Evolutionary conservation across 1,140 invertebrate species (phyloP).

Genomic region (Drosophila kanapiae): DNA sequence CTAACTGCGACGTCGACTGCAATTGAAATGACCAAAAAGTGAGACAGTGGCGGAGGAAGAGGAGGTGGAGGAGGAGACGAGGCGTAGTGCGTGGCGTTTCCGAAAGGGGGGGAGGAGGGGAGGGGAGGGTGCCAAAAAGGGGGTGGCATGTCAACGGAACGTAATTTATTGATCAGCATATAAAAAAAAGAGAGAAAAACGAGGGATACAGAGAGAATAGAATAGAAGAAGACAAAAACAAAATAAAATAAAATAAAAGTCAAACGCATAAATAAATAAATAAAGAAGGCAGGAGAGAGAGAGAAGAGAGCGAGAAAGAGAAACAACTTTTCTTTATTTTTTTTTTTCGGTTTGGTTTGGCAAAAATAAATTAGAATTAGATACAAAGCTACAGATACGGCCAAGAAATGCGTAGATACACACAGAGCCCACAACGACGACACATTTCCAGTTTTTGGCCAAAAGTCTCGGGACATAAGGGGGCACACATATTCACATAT

Average conservation of each 20-base stretch:
- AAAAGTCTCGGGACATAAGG: slow-evolving; percentile 7
- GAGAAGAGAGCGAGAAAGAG: slow-evolving; percentile 5
- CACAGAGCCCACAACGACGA: slow-evolving; percentile 43
- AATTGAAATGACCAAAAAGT: slow-evolving; percentile 72
- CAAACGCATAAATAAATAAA: slow-evolving; percentile 48
- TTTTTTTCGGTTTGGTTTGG: slow-evolving; percentile 42
- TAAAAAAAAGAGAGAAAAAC: slow-evolving; percentile 39
- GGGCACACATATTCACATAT: slow-evolving; percentile 57
- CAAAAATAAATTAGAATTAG: slow-evolving; percentile 82
- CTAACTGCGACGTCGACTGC: slow-evolving; percentile 51
- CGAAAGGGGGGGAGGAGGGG: neutral
- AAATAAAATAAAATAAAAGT: slow-evolving; percentile 48
- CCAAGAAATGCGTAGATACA: slow-evolving; percentile 72
- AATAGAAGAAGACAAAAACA: slow-evolving; percentile 33
- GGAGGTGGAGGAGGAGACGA: neutral
- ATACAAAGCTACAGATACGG: slow-evolving; percentile 55
- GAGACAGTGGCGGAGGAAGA: slow-evolving; percentile 4
- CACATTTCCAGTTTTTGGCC: slow-evolving; percentile 70
- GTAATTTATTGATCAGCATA: slow-evolving; percentile 76
- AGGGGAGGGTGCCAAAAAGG: slow-evolving; percentile 33
- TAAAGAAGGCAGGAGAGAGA: slow-evolving; percentile 11
- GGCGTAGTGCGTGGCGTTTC: slow-evolving; percentile 15
- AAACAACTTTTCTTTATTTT: neutral
- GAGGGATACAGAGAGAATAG: slow-evolving; percentile 20
- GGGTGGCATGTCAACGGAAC: slow-evolving; percentile 71